Conservation (phyloP, 2,888 invertebrate species). For the Dicyrtoma fusca region DNA sequence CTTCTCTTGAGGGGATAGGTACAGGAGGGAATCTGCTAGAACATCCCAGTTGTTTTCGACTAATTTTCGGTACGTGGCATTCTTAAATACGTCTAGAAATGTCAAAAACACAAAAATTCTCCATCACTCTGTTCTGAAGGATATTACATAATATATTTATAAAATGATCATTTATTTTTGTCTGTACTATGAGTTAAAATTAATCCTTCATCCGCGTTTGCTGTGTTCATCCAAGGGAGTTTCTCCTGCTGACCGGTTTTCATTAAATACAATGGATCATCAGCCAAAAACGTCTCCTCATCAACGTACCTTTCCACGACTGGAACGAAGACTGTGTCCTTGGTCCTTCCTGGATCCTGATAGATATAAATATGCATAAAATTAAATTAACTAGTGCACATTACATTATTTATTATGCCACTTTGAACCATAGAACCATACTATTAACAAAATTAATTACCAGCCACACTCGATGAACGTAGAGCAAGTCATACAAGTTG, state of each 20-base stretch:
- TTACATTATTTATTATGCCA: too few species aligned
- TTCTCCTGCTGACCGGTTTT: slow-evolving; percentile 41
- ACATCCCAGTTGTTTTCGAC: slow-evolving; percentile 18
- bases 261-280: slow-evolving; percentile 46
- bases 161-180: too few species aligned
- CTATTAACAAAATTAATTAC: too few species aligned
- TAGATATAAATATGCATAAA: too few species aligned
- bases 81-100: slow-evolving; percentile 15
- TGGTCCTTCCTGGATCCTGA: too few species aligned
- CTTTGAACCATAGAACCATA: too few species aligned
- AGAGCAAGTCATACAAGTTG: slow-evolving; percentile 10
- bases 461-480: slow-evolving; percentile 16
- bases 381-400: too few species aligned
- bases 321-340: slow-evolving; percentile 41
- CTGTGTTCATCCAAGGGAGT: slow-evolving; percentile 49
- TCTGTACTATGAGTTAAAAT: slow-evolving; percentile 31
- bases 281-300: slow-evolving; percentile 47
- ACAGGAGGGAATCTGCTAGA: slow-evolving; percentile 15
- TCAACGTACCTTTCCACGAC: slow-evolving; percentile 45
- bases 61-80: slow-evolving; percentile 3
- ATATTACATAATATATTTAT: too few species aligned
- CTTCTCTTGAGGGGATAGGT: slow-evolving; percentile 4
- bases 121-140: too few species aligned
- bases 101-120: too few species aligned
- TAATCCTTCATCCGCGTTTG: slow-evolving; percentile 48